phyloP scores from a whole-genome alignment of 2,888 invertebrate genomes.

The Callinectes sapidus region DNA sequence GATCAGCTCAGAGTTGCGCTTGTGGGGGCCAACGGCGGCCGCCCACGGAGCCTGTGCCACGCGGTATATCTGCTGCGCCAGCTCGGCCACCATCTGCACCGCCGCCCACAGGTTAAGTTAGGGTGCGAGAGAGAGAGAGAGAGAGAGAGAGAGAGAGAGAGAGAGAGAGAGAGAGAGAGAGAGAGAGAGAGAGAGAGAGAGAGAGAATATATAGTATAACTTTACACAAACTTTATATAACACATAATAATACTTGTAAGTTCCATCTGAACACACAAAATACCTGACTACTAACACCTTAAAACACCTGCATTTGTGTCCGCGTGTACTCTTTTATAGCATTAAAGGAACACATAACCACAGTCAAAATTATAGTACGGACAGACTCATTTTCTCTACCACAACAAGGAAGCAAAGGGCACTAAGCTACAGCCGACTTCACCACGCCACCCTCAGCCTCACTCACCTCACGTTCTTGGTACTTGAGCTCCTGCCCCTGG shows the following conservation, averaged over 20 bases:
- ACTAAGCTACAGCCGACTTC: neutral
- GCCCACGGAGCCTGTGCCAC: constrained; percentile 49
- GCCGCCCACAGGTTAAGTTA: neutral
- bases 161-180: constrained; percentile 21
- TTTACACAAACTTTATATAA: too few relatives aligned
- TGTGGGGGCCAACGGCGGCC: constrained; percentile 54
- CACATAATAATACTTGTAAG: too few relatives aligned
- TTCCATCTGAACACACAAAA: too few relatives aligned
- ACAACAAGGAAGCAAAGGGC: neutral
- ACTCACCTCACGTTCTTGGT: constrained; percentile 52
- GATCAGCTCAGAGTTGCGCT: constrained; percentile 82
- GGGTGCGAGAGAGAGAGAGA: constrained; percentile 16
- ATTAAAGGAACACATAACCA: too few relatives aligned
- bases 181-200: neutral
- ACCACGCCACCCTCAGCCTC: neutral
- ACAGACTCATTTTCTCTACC: neutral
- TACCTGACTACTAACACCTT: too few relatives aligned
- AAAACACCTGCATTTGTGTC: too few relatives aligned
- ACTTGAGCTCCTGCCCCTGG: constrained; percentile 43
- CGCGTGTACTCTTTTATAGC: too few relatives aligned
- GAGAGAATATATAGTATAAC: too few relatives aligned
- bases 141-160: constrained; percentile 20
- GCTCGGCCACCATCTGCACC: constrained; percentile 22
- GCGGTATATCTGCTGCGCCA: neutral
- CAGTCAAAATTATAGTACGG: too few relatives aligned